phyloP scores from a whole-genome alignment of 1,140 invertebrate species.

The honey bee (Apis mellifera) region DNA sequence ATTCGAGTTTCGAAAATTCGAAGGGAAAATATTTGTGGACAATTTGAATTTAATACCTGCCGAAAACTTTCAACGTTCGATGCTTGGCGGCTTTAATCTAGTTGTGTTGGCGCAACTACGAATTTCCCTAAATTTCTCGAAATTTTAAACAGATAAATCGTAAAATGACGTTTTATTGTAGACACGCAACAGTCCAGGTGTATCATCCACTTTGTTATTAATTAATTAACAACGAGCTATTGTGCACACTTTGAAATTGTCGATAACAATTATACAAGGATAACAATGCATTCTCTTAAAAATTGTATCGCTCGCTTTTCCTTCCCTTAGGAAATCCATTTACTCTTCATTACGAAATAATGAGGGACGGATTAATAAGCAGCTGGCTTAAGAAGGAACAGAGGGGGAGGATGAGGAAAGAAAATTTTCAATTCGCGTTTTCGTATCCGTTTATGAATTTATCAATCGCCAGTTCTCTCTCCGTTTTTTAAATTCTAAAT shows the following conservation, averaged over 20 bases:
- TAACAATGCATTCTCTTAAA: not conserved
- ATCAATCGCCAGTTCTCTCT: not conserved
- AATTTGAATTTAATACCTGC: not conserved
- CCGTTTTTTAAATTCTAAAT: too few relatives aligned
- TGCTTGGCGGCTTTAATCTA: too few relatives aligned
- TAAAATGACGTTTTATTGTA: too few relatives aligned
- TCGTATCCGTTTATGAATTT: not conserved
- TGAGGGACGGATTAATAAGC: conserved; percentile 56
- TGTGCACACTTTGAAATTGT: too few relatives aligned
- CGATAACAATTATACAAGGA: not conserved
- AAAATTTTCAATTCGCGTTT: conserved; percentile 17
- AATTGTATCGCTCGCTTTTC: conserved; percentile 40
- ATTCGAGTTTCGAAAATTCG: not conserved
- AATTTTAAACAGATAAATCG: too few relatives aligned
- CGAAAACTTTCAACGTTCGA: too few relatives aligned
- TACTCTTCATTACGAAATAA: conserved; percentile 61
- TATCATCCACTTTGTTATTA: too few relatives aligned
- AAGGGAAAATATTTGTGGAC: not conserved
- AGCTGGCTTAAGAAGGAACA: not conserved
- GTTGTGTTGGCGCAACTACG: too few relatives aligned
- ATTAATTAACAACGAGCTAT: too few relatives aligned
- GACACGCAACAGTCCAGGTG: too few relatives aligned
- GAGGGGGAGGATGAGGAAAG: not conserved
- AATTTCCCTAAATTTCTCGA: too few relatives aligned
- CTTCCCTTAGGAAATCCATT: conserved; percentile 50